Conservation (phyloP, 1,140 invertebrate species). For the Habropoda laboriosa region DNA sequence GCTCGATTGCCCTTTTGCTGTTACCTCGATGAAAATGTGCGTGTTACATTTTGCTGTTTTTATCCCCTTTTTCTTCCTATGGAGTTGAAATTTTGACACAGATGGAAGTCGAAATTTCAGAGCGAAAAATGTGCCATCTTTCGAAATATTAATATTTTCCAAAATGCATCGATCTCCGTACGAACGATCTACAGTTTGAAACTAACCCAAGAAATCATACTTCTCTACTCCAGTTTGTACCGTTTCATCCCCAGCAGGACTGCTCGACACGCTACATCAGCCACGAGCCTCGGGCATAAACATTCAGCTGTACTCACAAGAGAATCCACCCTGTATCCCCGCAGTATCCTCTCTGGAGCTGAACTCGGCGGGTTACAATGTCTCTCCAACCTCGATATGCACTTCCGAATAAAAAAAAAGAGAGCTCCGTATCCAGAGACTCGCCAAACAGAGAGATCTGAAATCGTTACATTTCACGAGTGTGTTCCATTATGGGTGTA, state of each 20-base stretch:
- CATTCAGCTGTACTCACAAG: conserved; percentile 59
- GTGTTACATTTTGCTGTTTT: not conserved
- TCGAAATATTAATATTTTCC: too few relatives aligned
- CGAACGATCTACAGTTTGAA: too few relatives aligned
- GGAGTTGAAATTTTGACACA: too few relatives aligned
- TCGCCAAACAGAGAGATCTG: not conserved
- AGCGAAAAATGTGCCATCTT: too few relatives aligned
- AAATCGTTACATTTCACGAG: not conserved
- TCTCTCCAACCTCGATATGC: not conserved
- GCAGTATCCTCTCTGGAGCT: not conserved
- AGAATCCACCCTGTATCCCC: conserved; percentile 13
- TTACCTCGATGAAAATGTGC: too few relatives aligned
- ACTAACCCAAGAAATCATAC: conserved; percentile 8
- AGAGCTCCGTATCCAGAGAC: not conserved
- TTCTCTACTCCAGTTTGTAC: conserved; percentile 11
- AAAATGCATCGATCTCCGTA: too few relatives aligned
- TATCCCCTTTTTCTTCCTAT: too few relatives aligned
- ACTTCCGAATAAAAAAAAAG: not conserved
- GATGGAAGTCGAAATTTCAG: too few relatives aligned
- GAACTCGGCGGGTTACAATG: not conserved
- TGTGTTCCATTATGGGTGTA: not conserved
- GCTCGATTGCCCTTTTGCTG: not conserved
- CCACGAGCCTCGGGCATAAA: conserved; percentile 44
- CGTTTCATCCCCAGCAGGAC: not conserved
- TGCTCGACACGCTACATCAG: conserved; percentile 38